Evolutionary conservation across 1,140 invertebrate genomes (phyloP), one percentile per base, ranked within the genome.

Genomic region (Lordiphosa clarofinis): DNA sequence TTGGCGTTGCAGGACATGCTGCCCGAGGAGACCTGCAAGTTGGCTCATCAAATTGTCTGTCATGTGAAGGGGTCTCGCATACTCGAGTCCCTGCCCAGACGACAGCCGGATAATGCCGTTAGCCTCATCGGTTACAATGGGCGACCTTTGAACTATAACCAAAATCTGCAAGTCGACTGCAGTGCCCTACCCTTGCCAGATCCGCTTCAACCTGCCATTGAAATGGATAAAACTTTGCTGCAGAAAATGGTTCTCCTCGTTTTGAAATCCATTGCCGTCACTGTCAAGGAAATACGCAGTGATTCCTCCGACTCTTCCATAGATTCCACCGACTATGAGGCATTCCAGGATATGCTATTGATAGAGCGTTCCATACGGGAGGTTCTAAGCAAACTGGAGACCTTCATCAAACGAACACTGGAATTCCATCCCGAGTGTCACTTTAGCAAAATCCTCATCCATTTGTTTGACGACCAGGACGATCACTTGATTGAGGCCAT

Each of bases 401-500:
- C 91, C 33, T 96, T 95, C 86, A 93, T 97, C 2, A 95, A 96
- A 82, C 91, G 93, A 40, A 90, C 94, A 33, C 90, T 96, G 64
- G 94, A 95, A 49, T 97, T 95, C 87, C 95, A 96, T 89, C 96
- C 95, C 4, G 95, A 96, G 87, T 95, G 94, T 66, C 93, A 94
- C 19, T 92, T 97, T 48, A 95, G 95, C 6, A 95, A 96, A 89
- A 96, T 96, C 91, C 91, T 97, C 48, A 94, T 97, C 39, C 94
- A 95, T 84, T 90, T 97, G 38, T 97, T 97, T 82, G 93, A 94
- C 66, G 95, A 97, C 89, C 96, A 97, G 89, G 96, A 97, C 87
- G 96, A 97, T 87, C 95, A 95, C 68, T 88, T 97, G 48, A 94
- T 97, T 19, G 96, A 97, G 90, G 94, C 94, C n/a, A 96, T 97